These are phyloP conservation scores for Episyrphus balteatus DNA, from an alignment of 1,140 invertebrate genomes.

Conservation along the genomic window DNA sequence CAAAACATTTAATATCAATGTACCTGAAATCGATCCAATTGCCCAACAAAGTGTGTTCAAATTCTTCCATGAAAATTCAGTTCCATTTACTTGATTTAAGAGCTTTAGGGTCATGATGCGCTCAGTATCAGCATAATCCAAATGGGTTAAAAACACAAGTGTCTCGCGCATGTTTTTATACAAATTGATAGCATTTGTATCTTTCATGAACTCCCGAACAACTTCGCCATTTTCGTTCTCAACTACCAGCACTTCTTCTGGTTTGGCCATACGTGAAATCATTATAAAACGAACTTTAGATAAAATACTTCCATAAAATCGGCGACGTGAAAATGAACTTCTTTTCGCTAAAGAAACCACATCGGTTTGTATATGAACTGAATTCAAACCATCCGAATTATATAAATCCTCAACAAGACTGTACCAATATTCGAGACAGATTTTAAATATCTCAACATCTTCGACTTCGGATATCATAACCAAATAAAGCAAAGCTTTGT, in stretches of 20 bases:
- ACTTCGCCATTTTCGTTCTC: constrained; percentile 99
- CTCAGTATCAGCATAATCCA: constrained; percentile 96
- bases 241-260: constrained; percentile 99
- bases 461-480: constrained; percentile 97
- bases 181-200: constrained; percentile 98
- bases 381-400: constrained; percentile 46
- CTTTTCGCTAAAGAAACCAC: constrained; percentile 36
- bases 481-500: constrained; percentile 84
- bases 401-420: constrained; percentile 84
- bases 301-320: constrained; percentile 68
- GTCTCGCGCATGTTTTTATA: constrained; percentile 99
- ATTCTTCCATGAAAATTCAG: constrained; percentile 99
- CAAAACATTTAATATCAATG: not conserved
- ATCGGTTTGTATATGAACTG: constrained; percentile 29
- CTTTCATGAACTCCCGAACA: constrained; percentile 99
- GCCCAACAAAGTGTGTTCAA: constrained; percentile 99
- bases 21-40: constrained; percentile 96
- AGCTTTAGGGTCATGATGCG: constrained; percentile 98
- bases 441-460: constrained; percentile 99
- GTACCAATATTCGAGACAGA: constrained; percentile 99
- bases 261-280: constrained; percentile 99
- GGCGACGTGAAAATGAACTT: constrained; percentile 42
- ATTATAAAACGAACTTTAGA: constrained; percentile 94
- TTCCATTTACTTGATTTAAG: constrained; percentile 97
- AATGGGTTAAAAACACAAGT: constrained; percentile 95